These are phyloP conservation scores for Potamilus streckersoni DNA, from an alignment of 1,140 invertebrate species.

Conservation along the genomic window DNA sequence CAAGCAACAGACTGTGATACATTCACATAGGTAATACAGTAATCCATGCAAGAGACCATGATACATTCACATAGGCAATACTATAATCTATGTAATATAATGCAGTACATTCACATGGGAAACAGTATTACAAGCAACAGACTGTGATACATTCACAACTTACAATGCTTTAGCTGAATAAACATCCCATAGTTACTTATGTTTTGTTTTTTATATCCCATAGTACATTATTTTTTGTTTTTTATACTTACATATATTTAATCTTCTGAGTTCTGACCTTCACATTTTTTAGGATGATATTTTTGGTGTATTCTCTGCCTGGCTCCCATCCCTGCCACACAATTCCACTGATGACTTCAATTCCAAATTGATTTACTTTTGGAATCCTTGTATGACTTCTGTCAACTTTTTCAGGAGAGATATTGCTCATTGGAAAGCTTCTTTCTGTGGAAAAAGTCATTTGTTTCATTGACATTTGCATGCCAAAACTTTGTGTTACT, in stretches of 20 bases:
- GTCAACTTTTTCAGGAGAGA: constrained; percentile 9
- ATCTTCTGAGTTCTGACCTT: constrained; percentile 64
- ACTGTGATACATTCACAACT: too few species aligned
- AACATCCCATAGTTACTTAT: not conserved
- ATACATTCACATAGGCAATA: too few species aligned
- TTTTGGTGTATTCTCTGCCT: constrained; percentile 65
- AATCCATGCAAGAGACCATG: too few species aligned
- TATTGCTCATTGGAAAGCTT: constrained; percentile 12
- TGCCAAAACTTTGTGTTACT: constrained; percentile 25
- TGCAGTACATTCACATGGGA: too few species aligned
- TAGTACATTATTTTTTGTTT: not conserved
- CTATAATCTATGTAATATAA: too few species aligned
- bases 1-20: too few species aligned
- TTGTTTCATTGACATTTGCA: constrained; percentile 28
- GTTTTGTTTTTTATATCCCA: not conserved
- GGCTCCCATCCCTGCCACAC: constrained; percentile 65
- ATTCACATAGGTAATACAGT: too few species aligned
- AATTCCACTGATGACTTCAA: constrained; percentile 59
- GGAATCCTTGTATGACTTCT: constrained; percentile 13
- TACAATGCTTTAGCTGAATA: too few species aligned
- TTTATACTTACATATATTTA: constrained; percentile 61
- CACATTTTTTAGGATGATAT: constrained; percentile 66
- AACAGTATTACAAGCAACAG: too few species aligned
- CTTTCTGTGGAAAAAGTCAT: constrained; percentile 14
- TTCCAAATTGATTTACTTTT: constrained; percentile 51